phyloP scores from a whole-genome alignment of 2,888 invertebrate species.

The Lasioglossum oenotherae region DNA sequence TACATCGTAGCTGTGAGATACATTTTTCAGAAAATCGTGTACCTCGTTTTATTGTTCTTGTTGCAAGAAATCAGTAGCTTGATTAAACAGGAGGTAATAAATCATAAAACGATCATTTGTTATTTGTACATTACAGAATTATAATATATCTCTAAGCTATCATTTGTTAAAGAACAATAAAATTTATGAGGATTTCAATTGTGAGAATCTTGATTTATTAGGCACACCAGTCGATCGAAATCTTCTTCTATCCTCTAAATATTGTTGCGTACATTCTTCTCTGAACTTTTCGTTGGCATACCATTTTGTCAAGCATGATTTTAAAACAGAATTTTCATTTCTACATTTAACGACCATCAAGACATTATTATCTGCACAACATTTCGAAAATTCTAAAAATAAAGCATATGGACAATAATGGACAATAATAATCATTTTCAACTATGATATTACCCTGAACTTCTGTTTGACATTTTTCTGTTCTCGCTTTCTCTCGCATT shows the following conservation, averaged over 20 bases:
- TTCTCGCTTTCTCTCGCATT: conserved; percentile 93
- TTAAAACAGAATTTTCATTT: conserved; percentile 89
- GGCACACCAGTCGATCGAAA: conserved; percentile 92
- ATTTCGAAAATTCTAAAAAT: conserved; percentile 86
- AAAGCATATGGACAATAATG: not conserved
- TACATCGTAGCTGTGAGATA: not conserved
- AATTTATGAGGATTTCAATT: not conserved
- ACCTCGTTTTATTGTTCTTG: not conserved
- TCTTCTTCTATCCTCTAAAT: conserved; percentile 92
- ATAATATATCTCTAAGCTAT: not conserved
- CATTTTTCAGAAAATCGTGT: not conserved
- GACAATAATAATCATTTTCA: not conserved
- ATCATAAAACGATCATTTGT: not conserved
- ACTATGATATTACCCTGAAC: conserved; percentile 86
- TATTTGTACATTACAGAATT: not conserved
- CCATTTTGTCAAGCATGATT: conserved; percentile 91
- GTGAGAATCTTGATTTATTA: conserved; percentile 48
- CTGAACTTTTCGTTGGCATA: conserved; percentile 91
- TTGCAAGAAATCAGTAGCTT: not conserved
- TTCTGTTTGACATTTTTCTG: conserved; percentile 91
- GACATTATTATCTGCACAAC: conserved; percentile 88
- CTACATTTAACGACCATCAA: conserved; percentile 91
- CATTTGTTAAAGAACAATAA: not conserved
- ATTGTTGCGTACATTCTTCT: conserved; percentile 90
- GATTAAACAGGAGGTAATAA: not conserved